Percentiles rank a stretch among this genome's conserved stretches.
These are phyloP conservation scores for Eupelmus urozonus DNA, from an alignment of 2,888 invertebrate genomes.

Conservation along the genomic window DNA sequence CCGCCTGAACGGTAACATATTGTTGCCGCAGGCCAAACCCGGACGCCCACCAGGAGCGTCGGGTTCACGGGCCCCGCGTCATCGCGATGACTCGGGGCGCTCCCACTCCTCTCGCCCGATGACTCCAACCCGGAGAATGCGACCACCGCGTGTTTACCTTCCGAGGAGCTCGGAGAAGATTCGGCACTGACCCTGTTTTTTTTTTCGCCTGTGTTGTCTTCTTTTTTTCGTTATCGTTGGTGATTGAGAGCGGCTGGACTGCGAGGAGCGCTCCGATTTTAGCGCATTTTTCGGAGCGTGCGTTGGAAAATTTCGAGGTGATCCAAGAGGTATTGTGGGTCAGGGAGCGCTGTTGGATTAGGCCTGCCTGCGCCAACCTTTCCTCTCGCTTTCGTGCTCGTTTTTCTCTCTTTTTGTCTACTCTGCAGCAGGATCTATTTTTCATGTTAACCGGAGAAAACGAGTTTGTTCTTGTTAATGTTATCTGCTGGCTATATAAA, in stretches of 20 bases:
- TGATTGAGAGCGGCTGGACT: no score
- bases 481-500: slow-evolving; percentile 36
- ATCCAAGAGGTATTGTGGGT: no score
- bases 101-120: background rate
- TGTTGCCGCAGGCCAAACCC: no score
- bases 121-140: background rate
- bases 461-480: slow-evolving; percentile 47
- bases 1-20: slow-evolving; percentile 41
- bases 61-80: background rate
- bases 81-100: background rate
- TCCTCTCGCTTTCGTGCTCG: no score
- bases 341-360: no score
- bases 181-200: background rate
- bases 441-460: slow-evolving; percentile 48
- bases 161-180: background rate
- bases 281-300: no score
- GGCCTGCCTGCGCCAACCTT: no score
- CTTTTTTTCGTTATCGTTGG: no score
- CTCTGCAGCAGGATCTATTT: slow-evolving; percentile 31
- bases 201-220: background rate
- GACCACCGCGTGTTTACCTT: slow-evolving; percentile 21
- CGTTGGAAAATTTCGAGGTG: no score
- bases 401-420: slow-evolving; percentile 5
- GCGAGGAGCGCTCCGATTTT: no score
- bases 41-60: background rate